These are phyloP conservation scores for Lerista edwardsae DNA, from an alignment of 2,797 vertebrate genomes.

Conservation along the genomic window DNA sequence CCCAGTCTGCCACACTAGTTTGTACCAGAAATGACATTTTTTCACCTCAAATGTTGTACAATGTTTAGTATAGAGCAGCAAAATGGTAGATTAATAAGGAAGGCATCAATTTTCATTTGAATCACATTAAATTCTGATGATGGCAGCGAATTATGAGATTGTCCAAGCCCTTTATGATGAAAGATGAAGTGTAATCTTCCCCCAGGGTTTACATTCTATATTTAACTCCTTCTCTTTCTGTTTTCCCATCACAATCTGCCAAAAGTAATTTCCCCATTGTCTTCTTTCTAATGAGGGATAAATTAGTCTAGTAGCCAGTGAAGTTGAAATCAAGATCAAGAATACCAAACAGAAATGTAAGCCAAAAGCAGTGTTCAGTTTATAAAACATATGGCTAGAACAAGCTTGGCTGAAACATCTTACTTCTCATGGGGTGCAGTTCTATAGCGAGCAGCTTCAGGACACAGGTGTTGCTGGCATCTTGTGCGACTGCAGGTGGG, in stretches of 20 bases:
- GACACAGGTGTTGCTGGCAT: not conserved
- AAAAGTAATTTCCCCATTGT: slow-evolving; percentile 61
- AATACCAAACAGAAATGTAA: slow-evolving; percentile 30
- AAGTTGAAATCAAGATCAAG: slow-evolving; percentile 52
- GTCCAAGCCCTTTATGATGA: slow-evolving; percentile 49
- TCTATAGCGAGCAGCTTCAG: not conserved
- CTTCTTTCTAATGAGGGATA: slow-evolving; percentile 57
- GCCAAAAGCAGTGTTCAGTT: slow-evolving; percentile 27
- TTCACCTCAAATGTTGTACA: slow-evolving; percentile 23
- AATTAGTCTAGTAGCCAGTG: slow-evolving; percentile 48
- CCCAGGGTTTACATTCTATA: slow-evolving; percentile 54
- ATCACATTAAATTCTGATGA: slow-evolving; percentile 56
- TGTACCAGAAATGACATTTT: not conserved
- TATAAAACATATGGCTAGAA: slow-evolving; percentile 33
- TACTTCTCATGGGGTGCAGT: not conserved
- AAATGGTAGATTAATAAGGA: slow-evolving; percentile 41
- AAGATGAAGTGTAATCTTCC: slow-evolving; percentile 58
- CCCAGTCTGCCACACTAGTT: slow-evolving; percentile 12
- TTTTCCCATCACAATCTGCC: slow-evolving; percentile 48
- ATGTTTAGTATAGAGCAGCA: slow-evolving; percentile 41
- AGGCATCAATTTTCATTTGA: slow-evolving; percentile 58
- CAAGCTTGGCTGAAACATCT: slow-evolving; percentile 35
- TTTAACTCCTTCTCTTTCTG: slow-evolving; percentile 48
- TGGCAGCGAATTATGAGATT: slow-evolving; percentile 54
- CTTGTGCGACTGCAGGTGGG: not conserved